These are phyloP conservation scores for Haemorhous mexicanus DNA, from an alignment of 2,113 vertebrate genomes.

Conservation along the genomic window DNA sequence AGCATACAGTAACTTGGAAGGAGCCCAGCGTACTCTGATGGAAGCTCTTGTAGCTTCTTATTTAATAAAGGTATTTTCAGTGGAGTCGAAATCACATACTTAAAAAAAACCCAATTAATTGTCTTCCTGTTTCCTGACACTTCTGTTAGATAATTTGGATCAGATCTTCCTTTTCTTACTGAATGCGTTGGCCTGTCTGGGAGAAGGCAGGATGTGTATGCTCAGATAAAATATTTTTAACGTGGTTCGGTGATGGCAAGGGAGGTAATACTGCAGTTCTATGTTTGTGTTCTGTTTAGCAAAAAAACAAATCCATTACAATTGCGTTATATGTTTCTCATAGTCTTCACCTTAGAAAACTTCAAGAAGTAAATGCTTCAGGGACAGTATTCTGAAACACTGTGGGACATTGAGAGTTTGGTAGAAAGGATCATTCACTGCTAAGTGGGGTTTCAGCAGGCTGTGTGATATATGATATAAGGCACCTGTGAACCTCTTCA, in stretches of 20 bases:
- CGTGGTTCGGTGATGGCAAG: not conserved
- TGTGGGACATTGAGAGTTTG: not conserved
- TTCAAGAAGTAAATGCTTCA: not conserved
- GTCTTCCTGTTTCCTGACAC: not conserved
- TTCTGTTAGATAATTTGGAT: not conserved
- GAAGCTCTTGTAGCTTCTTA: conserved; percentile 96
- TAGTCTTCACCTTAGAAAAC: not conserved
- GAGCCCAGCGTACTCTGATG: conserved; percentile 94
- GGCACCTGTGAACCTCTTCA: not conserved
- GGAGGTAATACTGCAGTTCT: not conserved
- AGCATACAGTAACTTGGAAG: conserved; percentile 92
- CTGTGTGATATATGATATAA: not conserved
- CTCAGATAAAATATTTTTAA: not conserved
- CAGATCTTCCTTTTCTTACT: not conserved
- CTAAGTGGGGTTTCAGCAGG: not conserved
- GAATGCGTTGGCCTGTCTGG: not conserved
- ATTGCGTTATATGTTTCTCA: not conserved
- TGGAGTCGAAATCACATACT: not conserved
- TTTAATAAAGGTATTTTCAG: conserved; percentile 85
- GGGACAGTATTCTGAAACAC: not conserved
- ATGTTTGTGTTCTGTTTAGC: not conserved
- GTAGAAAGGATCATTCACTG: not conserved
- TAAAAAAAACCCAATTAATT: not conserved
- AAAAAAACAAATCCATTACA: not conserved
- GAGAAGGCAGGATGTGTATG: not conserved